Percentiles rank a stretch among this genome's conserved stretches.
Evolutionary conservation across 2,113 vertebrate species (phyloP).

Genomic region (Fulica atra): DNA sequence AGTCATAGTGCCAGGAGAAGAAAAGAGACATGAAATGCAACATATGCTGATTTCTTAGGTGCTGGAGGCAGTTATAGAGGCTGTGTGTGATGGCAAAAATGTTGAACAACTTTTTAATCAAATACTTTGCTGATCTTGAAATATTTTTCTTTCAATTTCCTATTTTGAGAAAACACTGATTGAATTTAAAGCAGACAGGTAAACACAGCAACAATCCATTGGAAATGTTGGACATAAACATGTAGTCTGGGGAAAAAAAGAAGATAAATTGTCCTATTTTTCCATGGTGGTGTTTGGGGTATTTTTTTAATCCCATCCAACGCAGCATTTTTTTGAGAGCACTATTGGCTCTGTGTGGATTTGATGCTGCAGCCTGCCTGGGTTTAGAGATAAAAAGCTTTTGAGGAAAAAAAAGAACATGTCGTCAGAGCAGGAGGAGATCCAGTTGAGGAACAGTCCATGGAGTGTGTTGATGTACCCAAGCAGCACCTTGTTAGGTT

Average conservation of each 20-base stretch:
- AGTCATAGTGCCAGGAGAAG: conserved; percentile 38
- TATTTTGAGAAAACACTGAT: neutral
- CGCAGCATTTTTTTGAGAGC: neutral
- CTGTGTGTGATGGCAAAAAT: neutral
- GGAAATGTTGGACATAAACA: neutral
- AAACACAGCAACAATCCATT: neutral
- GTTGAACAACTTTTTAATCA: neutral
- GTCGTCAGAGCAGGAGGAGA: rapidly evolving
- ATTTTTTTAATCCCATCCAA: neutral
- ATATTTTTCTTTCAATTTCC: neutral
- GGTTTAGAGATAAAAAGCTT: neutral
- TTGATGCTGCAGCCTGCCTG: neutral
- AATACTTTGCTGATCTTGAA: conserved; percentile 1
- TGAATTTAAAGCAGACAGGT: neutral
- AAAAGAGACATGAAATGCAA: conserved; percentile 39
- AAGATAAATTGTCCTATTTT: neutral
- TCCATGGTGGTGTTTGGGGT: neutral
- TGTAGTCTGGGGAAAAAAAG: neutral
- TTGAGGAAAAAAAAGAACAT: rapidly evolving
- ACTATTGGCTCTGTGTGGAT: neutral
- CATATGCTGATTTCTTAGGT: conserved; percentile 28
- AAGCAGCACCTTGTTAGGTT: neutral
- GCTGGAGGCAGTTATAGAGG: conserved; percentile 24
- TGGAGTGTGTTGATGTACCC: rapidly evolving
- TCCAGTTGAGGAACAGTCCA: neutral